Evolutionary conservation across 2,797 vertebrate species (phyloP).

Genomic region (Lophius americanus): DNA sequence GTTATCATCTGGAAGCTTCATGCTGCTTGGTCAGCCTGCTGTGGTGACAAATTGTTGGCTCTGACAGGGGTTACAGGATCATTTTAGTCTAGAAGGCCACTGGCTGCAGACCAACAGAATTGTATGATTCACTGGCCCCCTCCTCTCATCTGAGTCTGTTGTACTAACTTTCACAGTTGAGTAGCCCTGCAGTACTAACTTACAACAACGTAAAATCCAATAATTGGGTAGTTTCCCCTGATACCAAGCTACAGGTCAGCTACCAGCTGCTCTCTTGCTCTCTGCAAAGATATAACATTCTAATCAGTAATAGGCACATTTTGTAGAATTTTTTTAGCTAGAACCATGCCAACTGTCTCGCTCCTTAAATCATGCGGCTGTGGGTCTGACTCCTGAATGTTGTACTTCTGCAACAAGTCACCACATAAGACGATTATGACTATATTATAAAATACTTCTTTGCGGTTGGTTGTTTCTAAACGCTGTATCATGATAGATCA

Average conservation of each 20-base stretch:
- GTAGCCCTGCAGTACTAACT: slow-evolving; percentile 35
- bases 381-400: too few species aligned
- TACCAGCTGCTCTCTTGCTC: neutral
- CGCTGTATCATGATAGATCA: slow-evolving; percentile 6
- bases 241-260: slow-evolving; percentile 26
- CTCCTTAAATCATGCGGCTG: neutral
- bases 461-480: neutral
- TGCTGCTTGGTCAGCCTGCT: slow-evolving; percentile 65
- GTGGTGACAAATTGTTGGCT: slow-evolving; percentile 56
- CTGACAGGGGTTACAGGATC: slow-evolving; percentile 69
- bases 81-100: slow-evolving; percentile 41
- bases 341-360: neutral
- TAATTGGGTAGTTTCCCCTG: slow-evolving; percentile 19
- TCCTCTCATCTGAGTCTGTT: slow-evolving; percentile 57
- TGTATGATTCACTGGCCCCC: slow-evolving; percentile 48
- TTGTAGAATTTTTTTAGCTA: neutral
- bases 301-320: neutral
- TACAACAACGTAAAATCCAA: slow-evolving; percentile 27
- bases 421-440: neutral
- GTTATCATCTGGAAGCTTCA: slow-evolving; percentile 71
- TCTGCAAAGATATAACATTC: neutral
- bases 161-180: slow-evolving; percentile 32
- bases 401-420: neutral
- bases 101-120: slow-evolving; percentile 45
- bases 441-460: slow-evolving; percentile 1